Conservation (phyloP, 2,888 invertebrate species). For the Dascillus cervinus region DNA sequence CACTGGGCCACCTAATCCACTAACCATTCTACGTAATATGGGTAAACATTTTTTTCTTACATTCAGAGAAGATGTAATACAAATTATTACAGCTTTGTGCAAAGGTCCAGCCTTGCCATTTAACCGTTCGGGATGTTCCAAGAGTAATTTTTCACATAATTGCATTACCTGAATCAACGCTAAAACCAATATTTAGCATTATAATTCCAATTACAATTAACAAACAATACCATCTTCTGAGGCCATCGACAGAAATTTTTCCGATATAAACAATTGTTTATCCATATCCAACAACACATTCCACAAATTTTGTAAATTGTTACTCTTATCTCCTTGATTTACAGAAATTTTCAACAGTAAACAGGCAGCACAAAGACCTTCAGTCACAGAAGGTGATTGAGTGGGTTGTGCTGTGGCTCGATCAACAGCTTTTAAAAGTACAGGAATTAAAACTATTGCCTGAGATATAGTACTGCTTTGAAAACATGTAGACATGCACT, state of each 20-base stretch:
- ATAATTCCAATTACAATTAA: neutral
- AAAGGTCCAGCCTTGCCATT: constrained; percentile 59
- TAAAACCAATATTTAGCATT: constrained; percentile 20
- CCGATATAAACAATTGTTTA: constrained; percentile 74
- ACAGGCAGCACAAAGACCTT: constrained; percentile 63
- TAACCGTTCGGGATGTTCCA: constrained; percentile 60
- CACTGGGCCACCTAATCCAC: constrained; percentile 51
- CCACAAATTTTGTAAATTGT: constrained; percentile 55
- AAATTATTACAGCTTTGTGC: constrained; percentile 63
- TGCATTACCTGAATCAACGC: constrained; percentile 63
- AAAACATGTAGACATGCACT: constrained; percentile 62
- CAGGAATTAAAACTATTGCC: constrained; percentile 48
- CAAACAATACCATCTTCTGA: constrained; percentile 52
- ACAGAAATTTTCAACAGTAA: constrained; percentile 57
- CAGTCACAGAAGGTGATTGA: constrained; percentile 60
- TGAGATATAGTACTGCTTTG: constrained; percentile 46
- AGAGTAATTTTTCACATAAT: constrained; percentile 63
- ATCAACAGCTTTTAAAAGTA: constrained; percentile 63
- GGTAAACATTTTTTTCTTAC: constrained; percentile 56
- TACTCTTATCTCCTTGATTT: constrained; percentile 43
- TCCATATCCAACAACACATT: constrained; percentile 63
- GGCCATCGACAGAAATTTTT: constrained; percentile 67
- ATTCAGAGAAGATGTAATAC: constrained; percentile 54
- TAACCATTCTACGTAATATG: constrained; percentile 55
- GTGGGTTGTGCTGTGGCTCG: constrained; percentile 68